These are phyloP conservation scores for Vesta saturnalis DNA, from an alignment of 2,888 invertebrate genomes.

Conservation along the genomic window DNA sequence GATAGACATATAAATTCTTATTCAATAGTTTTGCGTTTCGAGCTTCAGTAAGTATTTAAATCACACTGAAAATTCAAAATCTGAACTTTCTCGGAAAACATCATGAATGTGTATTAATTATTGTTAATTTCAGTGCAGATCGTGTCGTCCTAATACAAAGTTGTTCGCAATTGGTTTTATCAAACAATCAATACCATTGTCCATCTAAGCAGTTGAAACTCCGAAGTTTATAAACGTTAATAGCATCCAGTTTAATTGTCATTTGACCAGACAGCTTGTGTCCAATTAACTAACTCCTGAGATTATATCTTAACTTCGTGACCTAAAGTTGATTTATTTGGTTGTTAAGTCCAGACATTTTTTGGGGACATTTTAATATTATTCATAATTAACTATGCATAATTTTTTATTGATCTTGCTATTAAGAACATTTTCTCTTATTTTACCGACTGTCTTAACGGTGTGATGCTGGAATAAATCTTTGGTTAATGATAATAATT, in stretches of 20 bases:
- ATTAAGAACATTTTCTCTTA: no score
- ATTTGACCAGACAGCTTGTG: constrained; percentile 24
- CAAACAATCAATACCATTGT: constrained; percentile 16
- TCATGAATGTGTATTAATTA: not conserved
- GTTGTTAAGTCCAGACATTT: not conserved
- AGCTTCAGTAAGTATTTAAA: not conserved
- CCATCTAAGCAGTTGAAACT: constrained; percentile 17
- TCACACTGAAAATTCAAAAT: not conserved
- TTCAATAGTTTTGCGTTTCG: not conserved
- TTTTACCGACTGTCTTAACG: no score
- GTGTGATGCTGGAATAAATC: no score
- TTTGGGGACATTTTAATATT: no score
- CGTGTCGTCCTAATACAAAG: constrained; percentile 6
- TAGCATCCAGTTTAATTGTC: constrained; percentile 24
- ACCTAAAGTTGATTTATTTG: not conserved
- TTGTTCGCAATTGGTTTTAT: constrained; percentile 2
- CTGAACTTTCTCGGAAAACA: not conserved
- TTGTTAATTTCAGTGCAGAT: not conserved
- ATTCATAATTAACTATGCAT: no score
- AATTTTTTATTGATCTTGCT: no score
- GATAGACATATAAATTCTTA: constrained; percentile 14
- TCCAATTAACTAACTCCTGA: constrained; percentile 21
- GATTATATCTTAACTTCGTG: constrained; percentile 13
- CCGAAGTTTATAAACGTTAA: constrained; percentile 24
- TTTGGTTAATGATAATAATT: no score